Evolutionary conservation across 2,797 vertebrate species (phyloP), one percentile per base, ranked within the genome.

Genomic region (Ctenopoma multispine): DNA sequence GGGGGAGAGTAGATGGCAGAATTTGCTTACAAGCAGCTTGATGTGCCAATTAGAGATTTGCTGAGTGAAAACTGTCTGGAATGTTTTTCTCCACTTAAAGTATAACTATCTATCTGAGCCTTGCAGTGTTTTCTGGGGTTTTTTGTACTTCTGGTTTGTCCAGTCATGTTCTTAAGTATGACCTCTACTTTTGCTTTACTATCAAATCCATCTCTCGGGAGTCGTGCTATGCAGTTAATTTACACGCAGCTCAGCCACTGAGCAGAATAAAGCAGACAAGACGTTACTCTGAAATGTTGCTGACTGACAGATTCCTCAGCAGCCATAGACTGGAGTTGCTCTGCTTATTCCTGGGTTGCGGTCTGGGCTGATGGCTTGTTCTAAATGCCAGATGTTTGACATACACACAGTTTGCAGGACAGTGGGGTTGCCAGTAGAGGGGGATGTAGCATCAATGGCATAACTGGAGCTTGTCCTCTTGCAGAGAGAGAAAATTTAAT

Each of bases 231-330:
- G 66, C 61, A 70, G 66, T 56, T 53, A 23, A 23, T 79, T 73
- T 69, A 44, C 60, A 63, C 68, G 77, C 57, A 20, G 68, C 68
- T 59, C 54, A 53, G 73, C 55, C 71, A 12, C 63, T 3, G 49
- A 79, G 81, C 81, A 83, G 49, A 81, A 80, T 80, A 83, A 85
- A 83, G 62, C 40, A 68, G 75, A 76, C 29, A 3, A 63, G 79
- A 85, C 80, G 78, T 73, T 63, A 24, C 84, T 84, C 72, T 67
- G 62, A 90, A 91, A 82, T 90, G 81, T 87, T 93, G 92, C 92
- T 92, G 92, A 93, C 92, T 85, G 88, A 86, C 81, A 72, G 88
- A 93, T 93, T 93, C 92, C 89, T 90, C 65, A 79, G 85, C 89
- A 87, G 85, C 84, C 85, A 75, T 77, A 85, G 89, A 84, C 83